Evolutionary conservation across 1,140 invertebrate species (phyloP).

Genomic region (Brachionus sp.): DNA sequence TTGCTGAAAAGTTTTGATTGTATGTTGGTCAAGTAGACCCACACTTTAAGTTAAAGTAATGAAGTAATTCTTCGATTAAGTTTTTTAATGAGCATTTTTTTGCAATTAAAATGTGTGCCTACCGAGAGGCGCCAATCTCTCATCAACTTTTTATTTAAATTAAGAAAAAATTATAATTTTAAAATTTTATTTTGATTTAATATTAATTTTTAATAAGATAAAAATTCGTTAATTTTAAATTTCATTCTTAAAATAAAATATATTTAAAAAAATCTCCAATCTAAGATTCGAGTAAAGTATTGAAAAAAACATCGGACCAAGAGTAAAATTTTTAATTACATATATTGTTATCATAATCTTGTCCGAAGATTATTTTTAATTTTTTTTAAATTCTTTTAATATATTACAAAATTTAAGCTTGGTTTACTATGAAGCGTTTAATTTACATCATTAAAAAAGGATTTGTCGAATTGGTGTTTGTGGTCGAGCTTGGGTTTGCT

Average conservation of each 20-base stretch:
- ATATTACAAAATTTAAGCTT: neutral
- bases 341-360: neutral
- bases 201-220: neutral
- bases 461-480: neutral
- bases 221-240: neutral
- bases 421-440: neutral
- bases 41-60: no score
- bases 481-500: neutral
- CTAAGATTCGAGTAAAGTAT: neutral
- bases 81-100: no score
- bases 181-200: constrained; percentile 15
- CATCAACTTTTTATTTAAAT: neutral
- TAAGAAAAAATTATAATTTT: neutral
- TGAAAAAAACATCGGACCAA: neutral
- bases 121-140: neutral
- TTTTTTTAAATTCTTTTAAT: neutral
- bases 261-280: neutral
- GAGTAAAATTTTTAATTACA: neutral
- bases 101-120: no score
- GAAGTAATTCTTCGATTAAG: no score
- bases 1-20: no score
- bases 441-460: constrained; percentile 44
- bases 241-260: neutral
- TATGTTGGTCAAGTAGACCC: no score
- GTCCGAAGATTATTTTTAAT: neutral